These are phyloP conservation scores for Bradysia coprophila DNA, from an alignment of 1,140 invertebrate genomes.

Conservation along the genomic window DNA sequence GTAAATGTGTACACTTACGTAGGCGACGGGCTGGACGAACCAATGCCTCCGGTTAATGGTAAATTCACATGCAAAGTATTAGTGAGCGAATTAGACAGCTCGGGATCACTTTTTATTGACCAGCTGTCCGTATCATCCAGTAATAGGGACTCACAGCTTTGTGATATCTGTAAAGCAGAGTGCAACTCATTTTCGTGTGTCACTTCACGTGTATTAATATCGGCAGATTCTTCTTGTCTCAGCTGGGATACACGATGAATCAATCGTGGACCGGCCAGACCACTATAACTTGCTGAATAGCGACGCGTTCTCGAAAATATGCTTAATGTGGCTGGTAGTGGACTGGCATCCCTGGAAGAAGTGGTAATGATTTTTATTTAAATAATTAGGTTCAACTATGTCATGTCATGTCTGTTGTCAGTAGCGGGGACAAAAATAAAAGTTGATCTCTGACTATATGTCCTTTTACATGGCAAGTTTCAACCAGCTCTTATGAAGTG, in stretches of 20 bases:
- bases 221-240: constrained; percentile 71
- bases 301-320: constrained; percentile 47
- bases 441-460: too few relatives aligned
- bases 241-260: constrained; percentile 70
- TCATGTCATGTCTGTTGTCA: too few relatives aligned
- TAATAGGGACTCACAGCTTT: constrained; percentile 74
- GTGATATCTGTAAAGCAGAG: constrained; percentile 74
- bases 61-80: constrained; percentile 22
- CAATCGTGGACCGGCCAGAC: constrained; percentile 34
- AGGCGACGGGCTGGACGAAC: constrained; percentile 20
- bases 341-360: constrained; percentile 16
- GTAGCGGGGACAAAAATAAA: constrained; percentile 3
- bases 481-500: too few relatives aligned
- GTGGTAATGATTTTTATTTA: constrained; percentile 8
- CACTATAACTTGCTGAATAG: constrained; percentile 71
- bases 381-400: constrained; percentile 5
- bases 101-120: constrained; percentile 27
- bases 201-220: constrained; percentile 61
- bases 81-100: constrained; percentile 30
- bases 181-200: constrained; percentile 80
- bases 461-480: too few relatives aligned
- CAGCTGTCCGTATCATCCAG: constrained; percentile 44
- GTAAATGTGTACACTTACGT: too few relatives aligned
- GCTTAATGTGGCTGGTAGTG: constrained; percentile 29
- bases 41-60: constrained; percentile 8